Percentiles rank a stretch among this genome's conserved stretches.
phyloP scores from a whole-genome alignment of 2,113 vertebrate species.

The Cyphomyrus discorhynchus region DNA sequence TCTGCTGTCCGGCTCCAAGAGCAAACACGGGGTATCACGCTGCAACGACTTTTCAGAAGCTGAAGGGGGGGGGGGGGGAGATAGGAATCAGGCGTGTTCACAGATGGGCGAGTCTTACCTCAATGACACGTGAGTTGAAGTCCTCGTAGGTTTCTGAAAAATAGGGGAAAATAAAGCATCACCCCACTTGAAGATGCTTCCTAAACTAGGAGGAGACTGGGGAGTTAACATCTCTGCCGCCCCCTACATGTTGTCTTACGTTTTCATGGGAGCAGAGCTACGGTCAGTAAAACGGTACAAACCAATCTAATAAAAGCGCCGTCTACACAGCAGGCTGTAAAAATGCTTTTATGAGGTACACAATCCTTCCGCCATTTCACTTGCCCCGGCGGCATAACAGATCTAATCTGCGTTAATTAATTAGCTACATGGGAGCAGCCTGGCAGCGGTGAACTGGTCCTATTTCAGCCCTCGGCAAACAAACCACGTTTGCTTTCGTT shows the following conservation, averaged over 20 bases:
- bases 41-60: background rate
- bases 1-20: background rate
- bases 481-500: background rate
- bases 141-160: slow-evolving; percentile 79
- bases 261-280: background rate
- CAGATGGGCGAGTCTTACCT: slow-evolving; percentile 70
- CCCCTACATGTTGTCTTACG: background rate
- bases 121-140: slow-evolving; percentile 83
- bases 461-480: background rate
- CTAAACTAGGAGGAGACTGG: background rate
- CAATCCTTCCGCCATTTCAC: background rate
- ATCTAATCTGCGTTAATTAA: background rate
- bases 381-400: background rate
- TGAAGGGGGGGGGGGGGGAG: too few species aligned
- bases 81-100: background rate
- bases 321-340: background rate
- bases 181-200: background rate
- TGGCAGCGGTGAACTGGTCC: background rate
- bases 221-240: background rate
- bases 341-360: background rate
- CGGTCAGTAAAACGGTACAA: background rate
- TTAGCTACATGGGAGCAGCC: background rate
- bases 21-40: background rate
- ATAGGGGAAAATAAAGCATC: slow-evolving; percentile 31
- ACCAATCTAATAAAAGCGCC: background rate